Base-by-base conservation (phyloP, 37 sponge, comb jelly and placozoan genomes). In the Crambe crambe region DNA sequence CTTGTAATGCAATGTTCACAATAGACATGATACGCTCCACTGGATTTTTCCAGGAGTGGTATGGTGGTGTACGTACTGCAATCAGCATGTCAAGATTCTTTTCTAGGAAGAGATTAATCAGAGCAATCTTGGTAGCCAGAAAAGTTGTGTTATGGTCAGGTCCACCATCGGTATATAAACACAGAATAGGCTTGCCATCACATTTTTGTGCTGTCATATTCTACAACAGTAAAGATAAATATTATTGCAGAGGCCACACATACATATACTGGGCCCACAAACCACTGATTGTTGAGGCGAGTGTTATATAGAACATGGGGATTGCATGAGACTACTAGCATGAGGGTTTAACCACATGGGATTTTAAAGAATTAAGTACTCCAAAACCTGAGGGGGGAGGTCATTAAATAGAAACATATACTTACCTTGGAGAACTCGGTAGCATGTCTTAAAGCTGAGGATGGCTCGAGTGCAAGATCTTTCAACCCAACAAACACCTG, bases 131-230 rank as follows among this genome's bases (percentile, higher is more conserved):
- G 2, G 80, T 70, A 59, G 57, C 31, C 21, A 81, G 23, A 38
- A 72, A 77, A 12, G 81, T 80, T 21, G 58, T 26, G 17, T 81
- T 34, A 44, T 81, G 88, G 37, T 88, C 89, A 62, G 89, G 89
- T 4, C 89, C 89, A 40, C 89, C 83, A 82, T 88, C 74, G 9
- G 79, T 75, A 51, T 75, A 75, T 32, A 75, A 12, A 3, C 56
- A 4, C 10, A 58, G 4, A 2, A 75, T 35, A 34, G 61, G 61
- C 3, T 56, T 29, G 37, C 36, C 38, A 58, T 9, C 12, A 4
- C 27, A 5, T 29, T 58, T 9, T 34, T 75, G 22, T 10, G 37
- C 36, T 18, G 20, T 56, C 8, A 84, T 0, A 12, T 27, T 60
- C 2, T 26, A n/a, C 10, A 84, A 72, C 36, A n/a, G n/a, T n/a